Percentiles rank a stretch among this genome's conserved stretches.
phyloP scores from a whole-genome alignment of 2,113 vertebrate species.

The Chlamydotis undulata region DNA sequence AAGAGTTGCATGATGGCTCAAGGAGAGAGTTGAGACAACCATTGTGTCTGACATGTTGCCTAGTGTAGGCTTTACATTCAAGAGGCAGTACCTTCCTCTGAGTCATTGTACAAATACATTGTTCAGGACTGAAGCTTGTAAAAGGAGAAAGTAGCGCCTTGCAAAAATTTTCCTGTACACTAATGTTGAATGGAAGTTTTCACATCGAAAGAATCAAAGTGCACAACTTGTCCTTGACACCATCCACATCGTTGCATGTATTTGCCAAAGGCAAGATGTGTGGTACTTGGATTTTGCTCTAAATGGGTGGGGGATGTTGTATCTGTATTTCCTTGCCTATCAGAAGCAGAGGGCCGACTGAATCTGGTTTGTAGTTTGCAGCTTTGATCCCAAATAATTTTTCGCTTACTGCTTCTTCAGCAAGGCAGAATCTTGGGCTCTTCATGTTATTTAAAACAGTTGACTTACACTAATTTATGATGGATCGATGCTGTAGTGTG shows the following conservation, averaged over 20 bases:
- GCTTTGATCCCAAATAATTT: background rate
- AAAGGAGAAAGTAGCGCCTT: background rate
- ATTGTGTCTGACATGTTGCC: background rate
- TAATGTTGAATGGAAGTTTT: background rate
- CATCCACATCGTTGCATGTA: fast-evolving
- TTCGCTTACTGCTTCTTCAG: background rate
- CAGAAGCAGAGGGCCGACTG: background rate
- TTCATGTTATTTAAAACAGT: background rate
- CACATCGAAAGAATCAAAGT: background rate
- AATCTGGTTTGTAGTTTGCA: background rate
- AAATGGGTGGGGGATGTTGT: background rate
- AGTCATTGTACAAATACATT: background rate
- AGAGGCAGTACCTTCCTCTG: background rate
- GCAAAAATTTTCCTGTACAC: background rate
- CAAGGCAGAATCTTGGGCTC: background rate
- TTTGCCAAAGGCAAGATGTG: background rate
- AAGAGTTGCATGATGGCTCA: background rate
- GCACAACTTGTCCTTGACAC: background rate
- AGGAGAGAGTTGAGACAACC: background rate
- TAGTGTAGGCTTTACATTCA: background rate
- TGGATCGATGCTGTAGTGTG: background rate
- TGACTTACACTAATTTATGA: background rate
- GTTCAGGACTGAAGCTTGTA: background rate
- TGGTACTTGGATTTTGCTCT: background rate
- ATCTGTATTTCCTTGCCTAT: background rate